Percentiles rank a stretch among this genome's conserved stretches.
Evolutionary conservation across 2,888 invertebrate species (phyloP).

Genomic region (Epistrophella euchroma): DNA sequence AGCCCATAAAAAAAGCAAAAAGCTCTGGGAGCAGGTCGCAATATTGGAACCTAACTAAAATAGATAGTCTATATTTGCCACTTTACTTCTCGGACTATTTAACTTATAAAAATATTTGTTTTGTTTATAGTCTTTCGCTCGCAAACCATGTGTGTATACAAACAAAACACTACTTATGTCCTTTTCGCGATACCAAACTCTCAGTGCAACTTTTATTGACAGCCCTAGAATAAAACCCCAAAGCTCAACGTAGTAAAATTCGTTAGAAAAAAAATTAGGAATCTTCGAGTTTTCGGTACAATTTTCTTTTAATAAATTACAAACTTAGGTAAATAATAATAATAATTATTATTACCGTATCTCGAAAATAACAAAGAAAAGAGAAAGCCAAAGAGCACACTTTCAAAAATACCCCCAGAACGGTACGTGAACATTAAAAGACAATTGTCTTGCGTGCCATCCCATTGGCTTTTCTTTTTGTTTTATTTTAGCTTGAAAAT

Average conservation of each 20-base stretch:
- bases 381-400: conserved; percentile 29
- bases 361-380: neutral
- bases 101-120: too few relatives aligned
- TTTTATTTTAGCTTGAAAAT: conserved; percentile 9
- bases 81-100: too few relatives aligned
- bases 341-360: conserved; percentile 25
- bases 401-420: conserved; percentile 26
- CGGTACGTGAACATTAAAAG: conserved; percentile 66
- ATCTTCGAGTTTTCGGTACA: neutral
- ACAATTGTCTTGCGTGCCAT: conserved; percentile 71
- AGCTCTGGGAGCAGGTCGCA: too few relatives aligned
- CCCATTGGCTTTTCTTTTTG: conserved; percentile 15
- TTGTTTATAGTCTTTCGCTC: too few relatives aligned
- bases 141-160: too few relatives aligned
- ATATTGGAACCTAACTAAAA: too few relatives aligned
- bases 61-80: too few relatives aligned
- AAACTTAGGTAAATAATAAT: conserved; percentile 7
- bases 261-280: neutral
- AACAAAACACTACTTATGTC: too few relatives aligned
- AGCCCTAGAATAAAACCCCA: neutral
- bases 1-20: too few relatives aligned
- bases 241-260: neutral
- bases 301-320: neutral
- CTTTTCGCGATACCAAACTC: too few relatives aligned
- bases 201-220: neutral